phyloP scores from a whole-genome alignment of 1,140 invertebrate genomes.

The Macrotrachela quadricornifera region DNA sequence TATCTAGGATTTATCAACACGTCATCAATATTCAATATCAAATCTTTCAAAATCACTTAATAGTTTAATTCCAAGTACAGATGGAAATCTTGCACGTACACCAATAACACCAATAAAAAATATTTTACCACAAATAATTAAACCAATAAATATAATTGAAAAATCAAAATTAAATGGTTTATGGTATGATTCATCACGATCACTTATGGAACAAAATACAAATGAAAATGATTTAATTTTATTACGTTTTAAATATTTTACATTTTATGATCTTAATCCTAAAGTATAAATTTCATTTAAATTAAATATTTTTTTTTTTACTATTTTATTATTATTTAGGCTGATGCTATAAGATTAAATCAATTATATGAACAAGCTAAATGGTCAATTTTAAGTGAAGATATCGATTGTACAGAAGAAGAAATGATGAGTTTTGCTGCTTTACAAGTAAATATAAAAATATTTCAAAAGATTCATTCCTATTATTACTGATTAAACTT shows the following conservation, averaged over 20 bases:
- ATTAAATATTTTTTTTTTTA: no score
- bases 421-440: conserved; percentile 96
- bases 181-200: conserved; percentile 90
- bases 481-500: neutral
- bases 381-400: conserved; percentile 87
- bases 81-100: no score
- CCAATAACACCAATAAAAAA: no score
- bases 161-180: no score
- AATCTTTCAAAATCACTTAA: no score
- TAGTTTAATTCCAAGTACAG: no score
- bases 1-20: no score
- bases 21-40: no score
- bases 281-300: no score
- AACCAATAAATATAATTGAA: no score
- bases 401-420: conserved; percentile 94
- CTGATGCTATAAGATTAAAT: conserved; percentile 85
- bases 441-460: conserved; percentile 41
- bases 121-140: no score
- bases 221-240: conserved; percentile 62
- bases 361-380: conserved; percentile 97
- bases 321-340: no score
- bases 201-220: conserved; percentile 94
- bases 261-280: conserved; percentile 70
- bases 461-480: neutral
- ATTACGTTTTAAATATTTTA: conserved; percentile 52